phyloP scores from a whole-genome alignment of 2,113 vertebrate species.

The Nerophis lumbriciformis region DNA sequence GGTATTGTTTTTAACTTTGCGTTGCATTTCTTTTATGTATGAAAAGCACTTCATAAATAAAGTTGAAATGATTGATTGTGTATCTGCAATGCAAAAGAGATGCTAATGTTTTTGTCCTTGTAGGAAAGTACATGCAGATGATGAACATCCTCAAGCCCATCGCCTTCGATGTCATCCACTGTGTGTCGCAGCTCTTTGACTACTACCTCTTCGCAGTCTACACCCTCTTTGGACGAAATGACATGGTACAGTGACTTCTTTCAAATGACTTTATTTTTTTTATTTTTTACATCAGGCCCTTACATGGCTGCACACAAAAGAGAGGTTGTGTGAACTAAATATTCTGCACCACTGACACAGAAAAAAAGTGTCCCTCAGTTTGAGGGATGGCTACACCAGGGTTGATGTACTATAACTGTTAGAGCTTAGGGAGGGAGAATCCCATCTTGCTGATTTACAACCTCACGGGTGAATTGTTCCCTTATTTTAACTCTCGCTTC shows the following conservation, averaged over 20 bases:
- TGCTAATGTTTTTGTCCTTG: conserved; percentile 19
- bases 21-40: too few species aligned
- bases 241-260: conserved; percentile 75
- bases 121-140: conserved; percentile 99
- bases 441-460: conserved; percentile 1
- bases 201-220: conserved; percentile 97
- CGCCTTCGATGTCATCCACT: conserved; percentile 98
- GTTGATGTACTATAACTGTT: not conserved
- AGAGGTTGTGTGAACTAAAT: not conserved
- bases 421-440: not conserved
- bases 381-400: not conserved
- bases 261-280: not conserved
- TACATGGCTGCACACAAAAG: not conserved
- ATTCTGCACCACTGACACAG: not conserved
- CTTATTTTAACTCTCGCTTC: not conserved
- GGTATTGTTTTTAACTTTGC: too few species aligned
- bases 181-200: conserved; percentile 96
- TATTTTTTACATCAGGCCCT: not conserved
- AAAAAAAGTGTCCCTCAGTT: not conserved
- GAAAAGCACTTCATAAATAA: too few species aligned
- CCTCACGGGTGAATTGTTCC: not conserved
- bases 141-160: conserved; percentile 98
- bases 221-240: conserved; percentile 95
- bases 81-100: not conserved
- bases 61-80: not conserved